Base-by-base conservation (phyloP, 2,888 invertebrate genomes). In the Tipula unca region DNA sequence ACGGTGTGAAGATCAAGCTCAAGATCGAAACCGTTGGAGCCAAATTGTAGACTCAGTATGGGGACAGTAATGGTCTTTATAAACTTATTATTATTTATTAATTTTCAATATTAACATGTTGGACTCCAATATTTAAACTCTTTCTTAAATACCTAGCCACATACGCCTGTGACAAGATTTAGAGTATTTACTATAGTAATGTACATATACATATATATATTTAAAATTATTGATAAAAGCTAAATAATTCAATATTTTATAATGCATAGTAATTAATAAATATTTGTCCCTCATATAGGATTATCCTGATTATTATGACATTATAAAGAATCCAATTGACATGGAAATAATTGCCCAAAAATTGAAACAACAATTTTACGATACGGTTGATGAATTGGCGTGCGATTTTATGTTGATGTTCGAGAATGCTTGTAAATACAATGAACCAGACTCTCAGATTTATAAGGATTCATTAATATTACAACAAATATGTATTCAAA, bases 251-350 rank as follows among this genome's bases (percentile, higher is more conserved):
- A 32, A 32, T 32, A 32, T 2, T 32, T 32, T 32, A 32, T 32
- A 32, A 32, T 32, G n/a, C n/a, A n/a, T n/a, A n/a, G n/a, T n/a
- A n/a, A n/a, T n/a, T 35, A 35, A 82, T 82, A 29, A 82, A 82
- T 48, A 29, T 17, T 86, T 83, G 85, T 86, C 86, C 86, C 86
- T 86, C 85, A 88, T 90, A 82, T 91, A 94, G 90, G 97, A 98
- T 89, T 98, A 98, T 91, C 99, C 99, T 0, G 98, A 98, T 89
- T 99, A 99, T 90, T 99, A 98, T 89, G 98, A 99, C 89, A 95
- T 99, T 0, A 99, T 99, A 86, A 97, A 97, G 89, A 96, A 95
- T 88, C 99, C 99, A 0, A 97, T 99, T 89, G 99, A 99, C 90
- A 95, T 99, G 95, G 98, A 98, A 89, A 95, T 95, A 89, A 98